A percentile compares a stretch with the other conserved stretches of the same genome.
Conservation (phyloP, 2,113 vertebrate species). For the Percina caprodes region DNA sequence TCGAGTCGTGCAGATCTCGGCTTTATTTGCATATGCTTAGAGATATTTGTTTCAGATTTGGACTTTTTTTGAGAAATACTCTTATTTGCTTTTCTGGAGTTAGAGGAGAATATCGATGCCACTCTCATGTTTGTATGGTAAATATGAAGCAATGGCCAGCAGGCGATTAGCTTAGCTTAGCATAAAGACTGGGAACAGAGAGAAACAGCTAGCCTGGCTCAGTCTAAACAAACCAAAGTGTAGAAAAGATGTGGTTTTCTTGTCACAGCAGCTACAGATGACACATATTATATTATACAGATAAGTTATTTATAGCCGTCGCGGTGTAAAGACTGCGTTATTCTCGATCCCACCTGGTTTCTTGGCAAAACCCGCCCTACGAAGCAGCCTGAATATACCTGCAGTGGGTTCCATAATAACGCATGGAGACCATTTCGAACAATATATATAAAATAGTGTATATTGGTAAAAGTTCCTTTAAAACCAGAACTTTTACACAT, state of each 20-base stretch:
- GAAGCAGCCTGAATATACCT: too few relatives aligned
- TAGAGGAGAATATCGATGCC: neutral
- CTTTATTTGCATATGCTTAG: neutral
- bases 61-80: neutral
- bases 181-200: neutral
- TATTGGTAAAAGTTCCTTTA: neutral
- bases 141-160: neutral
- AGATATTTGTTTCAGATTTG: neutral
- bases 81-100: neutral
- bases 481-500: constrained; percentile 16
- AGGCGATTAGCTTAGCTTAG: neutral
- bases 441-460: too few relatives aligned
- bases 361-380: too few relatives aligned
- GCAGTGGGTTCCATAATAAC: too few relatives aligned
- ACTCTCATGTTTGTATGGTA: neutral
- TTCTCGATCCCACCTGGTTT: too few relatives aligned
- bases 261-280: neutral
- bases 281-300: too few relatives aligned
- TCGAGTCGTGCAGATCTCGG: neutral
- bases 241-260: neutral
- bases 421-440: too few relatives aligned
- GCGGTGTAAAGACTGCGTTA: too few relatives aligned
- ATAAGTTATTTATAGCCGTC: too few relatives aligned
- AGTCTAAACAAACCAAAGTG: too few relatives aligned
- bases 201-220: neutral